Evolutionary conservation across 2,888 invertebrate species (phyloP), one percentile per base, ranked within the genome.

Genomic region (Oscheius sp.): DNA sequence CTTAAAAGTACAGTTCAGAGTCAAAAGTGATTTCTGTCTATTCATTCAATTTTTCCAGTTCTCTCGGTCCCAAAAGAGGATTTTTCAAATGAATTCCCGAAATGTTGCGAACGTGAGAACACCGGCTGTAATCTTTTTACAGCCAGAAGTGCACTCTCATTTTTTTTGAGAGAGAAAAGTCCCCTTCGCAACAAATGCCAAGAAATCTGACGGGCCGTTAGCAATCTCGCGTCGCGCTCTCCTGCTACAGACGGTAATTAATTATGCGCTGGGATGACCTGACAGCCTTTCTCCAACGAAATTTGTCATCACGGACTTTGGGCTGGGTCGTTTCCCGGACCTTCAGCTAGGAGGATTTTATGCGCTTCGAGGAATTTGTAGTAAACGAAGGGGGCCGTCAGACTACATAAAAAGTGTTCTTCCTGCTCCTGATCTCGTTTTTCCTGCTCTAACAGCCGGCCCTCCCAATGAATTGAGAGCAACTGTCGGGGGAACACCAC

Each of bases 391-490:
- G 31, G 45, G 31, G n/a, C 23, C 29, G 17, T 29, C 61, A 61
- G 61, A 61, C 61, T 15, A 61, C 25, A 61, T 42, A 61, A 61
- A 61, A 61, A 61, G 29, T 27, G 8, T 12, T 23, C 42, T 42
- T 42, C 12, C 25, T 61, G 39, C 25, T 23, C 37, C n/a, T 15
- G 12, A 17, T 58, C 58, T 58, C 39, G 58, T 61, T 61, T 42
- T 58, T 58, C 17, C 42, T 42, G 27, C 39, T 45, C 45, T 61
- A 45, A 61, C 61, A 61, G 61, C 45, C 45, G 61, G 61, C n/a
- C 61, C 42, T 25, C 23, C 29, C 42, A 42, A 61, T 25, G 61
- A 61, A 61, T 61, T 45, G 61, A 61, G 23, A 45, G 17, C 42
- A 61, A 17, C 31, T 42, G 42, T 42, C 25, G 20, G 27, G 17